Evolutionary conservation across 1,140 invertebrate species (phyloP).

Genomic region (Apis cerana): DNA sequence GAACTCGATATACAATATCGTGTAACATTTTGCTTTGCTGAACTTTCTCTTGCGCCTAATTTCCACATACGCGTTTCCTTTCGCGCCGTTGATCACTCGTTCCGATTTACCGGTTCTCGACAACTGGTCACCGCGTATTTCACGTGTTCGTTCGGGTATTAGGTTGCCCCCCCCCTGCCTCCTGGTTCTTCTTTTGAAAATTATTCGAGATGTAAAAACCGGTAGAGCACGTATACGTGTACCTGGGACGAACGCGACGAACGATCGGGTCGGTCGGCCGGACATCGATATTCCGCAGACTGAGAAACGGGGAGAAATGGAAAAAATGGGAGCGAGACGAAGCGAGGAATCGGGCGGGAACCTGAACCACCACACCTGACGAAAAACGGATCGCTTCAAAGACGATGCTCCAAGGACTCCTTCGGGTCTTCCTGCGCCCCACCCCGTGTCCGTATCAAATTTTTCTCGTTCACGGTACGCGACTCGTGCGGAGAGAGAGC

Average conservation of each 20-base stretch:
- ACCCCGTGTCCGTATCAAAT: slow-evolving; percentile 52
- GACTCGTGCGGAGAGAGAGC: not conserved
- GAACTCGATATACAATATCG: too few relatives aligned
- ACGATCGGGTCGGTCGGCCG: too few relatives aligned
- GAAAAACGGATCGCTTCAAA: slow-evolving; percentile 37
- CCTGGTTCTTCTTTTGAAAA: not conserved
- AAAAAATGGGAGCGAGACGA: not conserved
- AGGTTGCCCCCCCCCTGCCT: not conserved
- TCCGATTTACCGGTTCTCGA: not conserved
- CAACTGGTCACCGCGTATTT: not conserved
- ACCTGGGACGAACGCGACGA: not conserved
- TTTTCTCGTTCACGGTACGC: slow-evolving; percentile 45
- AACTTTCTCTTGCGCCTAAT: too few relatives aligned
- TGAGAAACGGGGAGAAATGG: not conserved
- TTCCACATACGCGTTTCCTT: too few relatives aligned
- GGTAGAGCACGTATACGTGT: not conserved
- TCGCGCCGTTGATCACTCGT: not conserved
- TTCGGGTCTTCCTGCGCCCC: not conserved
- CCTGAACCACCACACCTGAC: slow-evolving; percentile 43
- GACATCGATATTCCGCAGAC: too few relatives aligned
- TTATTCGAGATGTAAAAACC: slow-evolving; percentile 4
- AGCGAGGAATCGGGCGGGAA: not conserved
- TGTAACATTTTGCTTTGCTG: too few relatives aligned
- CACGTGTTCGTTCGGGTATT: not conserved
- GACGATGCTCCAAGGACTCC: slow-evolving; percentile 19